A percentile compares a stretch with the other conserved stretches of the same genome.
phyloP scores from a whole-genome alignment of 30 jellyfish, hydroid and myxozoan genomes.

The Turritopsis rubra region DNA sequence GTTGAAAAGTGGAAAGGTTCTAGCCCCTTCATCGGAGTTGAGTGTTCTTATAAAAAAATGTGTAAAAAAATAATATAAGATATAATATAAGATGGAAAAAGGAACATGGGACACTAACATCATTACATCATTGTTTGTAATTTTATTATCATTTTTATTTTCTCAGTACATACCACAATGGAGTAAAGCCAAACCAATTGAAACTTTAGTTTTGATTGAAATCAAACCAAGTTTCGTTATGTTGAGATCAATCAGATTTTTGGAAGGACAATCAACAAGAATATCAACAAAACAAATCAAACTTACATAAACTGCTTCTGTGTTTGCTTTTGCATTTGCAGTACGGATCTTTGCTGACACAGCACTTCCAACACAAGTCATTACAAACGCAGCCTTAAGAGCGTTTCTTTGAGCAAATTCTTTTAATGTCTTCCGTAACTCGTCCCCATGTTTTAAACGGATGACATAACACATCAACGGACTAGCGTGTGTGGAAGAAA shows the following conservation, averaged over 20 bases:
- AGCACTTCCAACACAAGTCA: slow-evolving; percentile 92
- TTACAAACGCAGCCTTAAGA: slow-evolving; percentile 77
- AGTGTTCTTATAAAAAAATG: too few species aligned
- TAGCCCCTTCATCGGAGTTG: too few species aligned
- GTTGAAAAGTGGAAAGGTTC: too few species aligned
- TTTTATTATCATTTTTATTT: not conserved
- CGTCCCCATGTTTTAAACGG: slow-evolving; percentile 77
- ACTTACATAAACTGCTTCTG: slow-evolving; percentile 81
- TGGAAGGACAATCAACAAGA: too few species aligned
- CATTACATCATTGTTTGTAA: not conserved
- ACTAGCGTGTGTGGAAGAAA: slow-evolving; percentile 36
- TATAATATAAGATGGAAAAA: too few species aligned
- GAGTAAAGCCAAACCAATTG: not conserved
- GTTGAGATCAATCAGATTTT: too few species aligned
- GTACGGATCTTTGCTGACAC: slow-evolving; percentile 62
- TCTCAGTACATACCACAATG: not conserved
- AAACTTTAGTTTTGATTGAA: too few species aligned
- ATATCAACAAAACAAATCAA: too few species aligned
- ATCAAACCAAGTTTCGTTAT: too few species aligned
- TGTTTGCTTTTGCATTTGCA: slow-evolving; percentile 72
- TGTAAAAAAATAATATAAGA: too few species aligned
- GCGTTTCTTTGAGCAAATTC: slow-evolving; percentile 48
- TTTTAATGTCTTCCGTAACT: slow-evolving; percentile 54
- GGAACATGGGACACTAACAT: too few species aligned
- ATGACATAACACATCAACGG: slow-evolving; percentile 71